Conservation (phyloP, 2,797 vertebrate genomes). For the Synanceia verrucosa region DNA sequence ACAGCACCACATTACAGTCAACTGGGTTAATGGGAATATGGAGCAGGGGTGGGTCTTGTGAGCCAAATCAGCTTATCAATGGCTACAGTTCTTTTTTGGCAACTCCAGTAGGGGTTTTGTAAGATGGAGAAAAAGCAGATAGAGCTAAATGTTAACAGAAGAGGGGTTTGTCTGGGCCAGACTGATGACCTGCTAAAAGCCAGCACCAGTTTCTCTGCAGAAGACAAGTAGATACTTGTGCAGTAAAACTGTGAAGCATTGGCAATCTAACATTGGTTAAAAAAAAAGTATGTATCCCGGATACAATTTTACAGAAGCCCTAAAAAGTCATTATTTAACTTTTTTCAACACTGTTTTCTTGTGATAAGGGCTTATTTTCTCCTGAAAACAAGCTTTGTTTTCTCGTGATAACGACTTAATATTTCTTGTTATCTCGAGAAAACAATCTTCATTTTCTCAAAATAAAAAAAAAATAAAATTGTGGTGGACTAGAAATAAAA, state of each 20-base stretch:
- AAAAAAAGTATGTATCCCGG: neutral
- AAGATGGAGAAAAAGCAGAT: constrained; percentile 26
- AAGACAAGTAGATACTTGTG: neutral
- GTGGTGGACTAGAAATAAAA: no score
- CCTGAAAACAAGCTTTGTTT: no score
- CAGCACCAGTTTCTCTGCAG: neutral
- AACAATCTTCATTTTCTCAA: no score
- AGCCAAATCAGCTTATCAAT: constrained; percentile 66
- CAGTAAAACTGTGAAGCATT: neutral
- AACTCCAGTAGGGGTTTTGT: constrained; percentile 32
- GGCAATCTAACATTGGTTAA: neutral
- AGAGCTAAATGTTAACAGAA: constrained; percentile 19
- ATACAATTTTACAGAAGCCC: no score
- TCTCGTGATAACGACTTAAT: no score
- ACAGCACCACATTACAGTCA: constrained; percentile 64
- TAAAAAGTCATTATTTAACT: no score
- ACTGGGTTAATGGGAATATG: constrained; percentile 64
- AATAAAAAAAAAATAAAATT: no score
- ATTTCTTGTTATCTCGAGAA: no score
- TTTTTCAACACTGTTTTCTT: no score
- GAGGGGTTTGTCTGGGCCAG: constrained; percentile 21
- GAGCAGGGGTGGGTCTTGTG: constrained; percentile 44
- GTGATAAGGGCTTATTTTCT: no score
- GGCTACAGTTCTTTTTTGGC: constrained; percentile 56
- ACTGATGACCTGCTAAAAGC: constrained; percentile 23